phyloP scores from a whole-genome alignment of 2,797 vertebrate species.

The Girardinus metallicus region DNA sequence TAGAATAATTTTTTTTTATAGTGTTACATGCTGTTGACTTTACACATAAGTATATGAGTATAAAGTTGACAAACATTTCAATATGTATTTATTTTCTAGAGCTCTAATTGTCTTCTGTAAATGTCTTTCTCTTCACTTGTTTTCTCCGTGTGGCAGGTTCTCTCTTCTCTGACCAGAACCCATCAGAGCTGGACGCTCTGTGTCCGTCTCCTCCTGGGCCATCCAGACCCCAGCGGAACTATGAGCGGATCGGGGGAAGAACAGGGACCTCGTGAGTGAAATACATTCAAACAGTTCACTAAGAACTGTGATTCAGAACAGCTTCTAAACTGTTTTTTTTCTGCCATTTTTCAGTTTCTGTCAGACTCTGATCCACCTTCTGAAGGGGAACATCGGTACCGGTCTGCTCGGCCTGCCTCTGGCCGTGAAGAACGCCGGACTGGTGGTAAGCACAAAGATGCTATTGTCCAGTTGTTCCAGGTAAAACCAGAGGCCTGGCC shows the following conservation, averaged over 20 bases:
- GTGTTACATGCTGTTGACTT: not conserved
- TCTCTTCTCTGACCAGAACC: slow-evolving; percentile 66
- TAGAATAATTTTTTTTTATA: not conserved
- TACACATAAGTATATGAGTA: not conserved
- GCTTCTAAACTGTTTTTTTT: not conserved
- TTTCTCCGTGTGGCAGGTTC: slow-evolving; percentile 51
- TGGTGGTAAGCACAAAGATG: slow-evolving; percentile 82
- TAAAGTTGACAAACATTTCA: not conserved
- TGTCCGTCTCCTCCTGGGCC: slow-evolving; percentile 73
- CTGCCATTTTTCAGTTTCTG: slow-evolving; percentile 79
- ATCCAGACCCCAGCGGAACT: slow-evolving; percentile 69
- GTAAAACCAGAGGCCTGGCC: not conserved
- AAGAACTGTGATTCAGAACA: not conserved
- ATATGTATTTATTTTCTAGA: not conserved
- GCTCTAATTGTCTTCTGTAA: not conserved
- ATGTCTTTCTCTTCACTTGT: not conserved
- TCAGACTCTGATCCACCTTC: slow-evolving; percentile 94
- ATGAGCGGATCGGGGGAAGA: slow-evolving; percentile 78
- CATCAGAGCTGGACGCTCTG: slow-evolving; percentile 73
- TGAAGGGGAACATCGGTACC: slow-evolving; percentile 96
- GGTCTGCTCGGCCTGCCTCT: slow-evolving; percentile 95
- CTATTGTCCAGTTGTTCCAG: not conserved
- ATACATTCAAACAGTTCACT: not conserved
- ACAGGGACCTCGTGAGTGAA: slow-evolving; percentile 79
- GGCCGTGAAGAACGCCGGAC: slow-evolving; percentile 94